Percentiles rank a stretch among this genome's conserved stretches.
Conservation (phyloP, 2,797 vertebrate genomes). For the Halcyon badia region DNA sequence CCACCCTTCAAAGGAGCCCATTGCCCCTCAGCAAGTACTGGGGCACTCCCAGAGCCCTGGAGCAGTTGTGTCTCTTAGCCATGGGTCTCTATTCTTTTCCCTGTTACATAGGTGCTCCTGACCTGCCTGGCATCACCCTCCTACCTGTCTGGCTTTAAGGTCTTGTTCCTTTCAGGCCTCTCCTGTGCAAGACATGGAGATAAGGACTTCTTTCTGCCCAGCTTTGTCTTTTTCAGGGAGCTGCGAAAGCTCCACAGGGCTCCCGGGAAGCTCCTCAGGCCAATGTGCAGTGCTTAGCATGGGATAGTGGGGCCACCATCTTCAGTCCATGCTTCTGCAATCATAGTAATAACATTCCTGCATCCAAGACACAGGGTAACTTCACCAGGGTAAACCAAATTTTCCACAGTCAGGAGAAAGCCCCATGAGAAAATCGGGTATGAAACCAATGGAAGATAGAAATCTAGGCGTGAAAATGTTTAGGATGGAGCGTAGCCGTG, state of each 20-base stretch:
- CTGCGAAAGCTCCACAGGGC: neutral
- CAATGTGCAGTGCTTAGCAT: neutral
- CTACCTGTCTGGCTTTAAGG: neutral
- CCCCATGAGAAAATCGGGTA: neutral
- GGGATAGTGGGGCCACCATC: neutral
- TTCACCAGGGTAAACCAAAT: neutral
- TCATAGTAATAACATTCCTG: neutral
- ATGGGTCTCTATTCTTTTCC: neutral
- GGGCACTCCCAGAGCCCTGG: neutral
- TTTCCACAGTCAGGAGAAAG: neutral
- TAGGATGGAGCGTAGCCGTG: neutral
- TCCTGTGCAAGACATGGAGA: neutral
- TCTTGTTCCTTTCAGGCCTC: neutral
- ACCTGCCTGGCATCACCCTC: neutral
- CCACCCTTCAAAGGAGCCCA: neutral
- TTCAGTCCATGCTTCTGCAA: neutral
- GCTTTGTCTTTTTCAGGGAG: neutral
- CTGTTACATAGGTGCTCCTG: fast-evolving
- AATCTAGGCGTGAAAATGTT: neutral
- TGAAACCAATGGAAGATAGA: neutral
- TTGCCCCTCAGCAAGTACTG: neutral
- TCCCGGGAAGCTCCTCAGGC: neutral
- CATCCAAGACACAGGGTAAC: neutral
- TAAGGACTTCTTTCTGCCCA: neutral
- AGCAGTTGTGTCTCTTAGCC: neutral